Evolutionary conservation across 92 coral and sea anemone genomes (phyloP).

Genomic region (Epizoanthus illoricatus): DNA sequence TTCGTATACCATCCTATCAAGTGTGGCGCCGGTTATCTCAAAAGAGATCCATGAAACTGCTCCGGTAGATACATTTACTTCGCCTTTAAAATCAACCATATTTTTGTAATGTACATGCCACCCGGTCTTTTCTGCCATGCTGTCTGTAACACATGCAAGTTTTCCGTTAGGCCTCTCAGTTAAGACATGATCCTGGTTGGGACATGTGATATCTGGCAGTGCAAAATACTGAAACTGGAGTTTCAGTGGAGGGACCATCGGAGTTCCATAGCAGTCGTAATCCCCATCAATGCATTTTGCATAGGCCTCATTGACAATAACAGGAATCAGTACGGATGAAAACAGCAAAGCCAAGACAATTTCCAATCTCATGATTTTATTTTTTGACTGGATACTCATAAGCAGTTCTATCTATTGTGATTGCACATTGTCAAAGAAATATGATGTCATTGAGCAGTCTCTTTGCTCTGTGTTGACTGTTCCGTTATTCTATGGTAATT

Average conservation of each 20-base stretch:
- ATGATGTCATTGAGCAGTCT: no score
- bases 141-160: not conserved
- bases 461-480: no score
- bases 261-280: not conserved
- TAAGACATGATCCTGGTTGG: constrained; percentile 3
- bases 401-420: no score
- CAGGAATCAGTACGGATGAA: constrained; percentile 9
- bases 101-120: not conserved
- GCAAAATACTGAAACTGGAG: not conserved
- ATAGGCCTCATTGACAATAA: not conserved
- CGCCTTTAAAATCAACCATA: not conserved
- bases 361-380: no score
- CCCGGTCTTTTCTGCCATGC: not conserved
- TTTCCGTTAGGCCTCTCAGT: constrained; percentile 2
- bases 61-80: not conserved
- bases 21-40: not conserved
- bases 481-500: no score
- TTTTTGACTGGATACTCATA: no score
- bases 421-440: no score
- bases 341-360: not conserved
- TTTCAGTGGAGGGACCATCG: not conserved
- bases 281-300: not conserved
- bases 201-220: not conserved
- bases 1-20: not conserved
- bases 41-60: not conserved